A percentile compares a stretch with the other conserved stretches of the same genome.
These are phyloP conservation scores for Magallana ariakensis DNA, from an alignment of 1,140 invertebrate genomes.

Conservation along the genomic window DNA sequence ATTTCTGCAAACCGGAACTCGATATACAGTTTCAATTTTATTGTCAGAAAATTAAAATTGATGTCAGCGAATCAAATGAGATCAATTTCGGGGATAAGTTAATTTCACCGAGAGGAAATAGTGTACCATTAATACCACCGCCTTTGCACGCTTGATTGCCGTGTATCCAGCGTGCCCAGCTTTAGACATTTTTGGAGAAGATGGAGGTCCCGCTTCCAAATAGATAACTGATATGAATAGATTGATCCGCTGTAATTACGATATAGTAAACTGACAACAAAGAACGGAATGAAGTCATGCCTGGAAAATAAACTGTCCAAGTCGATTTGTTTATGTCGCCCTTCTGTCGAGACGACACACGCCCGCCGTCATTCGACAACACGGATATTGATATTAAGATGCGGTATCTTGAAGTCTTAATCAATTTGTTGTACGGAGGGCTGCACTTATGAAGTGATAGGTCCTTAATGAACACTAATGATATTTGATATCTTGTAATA, in stretches of 20 bases:
- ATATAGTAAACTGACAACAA: slow-evolving; percentile 41
- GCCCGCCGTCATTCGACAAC: background rate
- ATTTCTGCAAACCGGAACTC: background rate
- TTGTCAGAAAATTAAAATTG: slow-evolving; percentile 28
- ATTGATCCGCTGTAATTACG: slow-evolving; percentile 41
- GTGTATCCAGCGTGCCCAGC: background rate
- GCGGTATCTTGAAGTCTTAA: background rate
- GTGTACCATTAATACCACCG: slow-evolving; percentile 14
- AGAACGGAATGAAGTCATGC: slow-evolving; percentile 26
- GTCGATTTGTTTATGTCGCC: slow-evolving; percentile 34
- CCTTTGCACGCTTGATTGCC: slow-evolving; percentile 18
- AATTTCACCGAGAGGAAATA: slow-evolving; percentile 28
- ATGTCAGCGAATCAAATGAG: slow-evolving; percentile 33
- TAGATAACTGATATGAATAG: slow-evolving; percentile 46
- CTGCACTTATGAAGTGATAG: background rate
- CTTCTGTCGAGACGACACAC: slow-evolving; percentile 14
- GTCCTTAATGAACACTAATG: background rate
- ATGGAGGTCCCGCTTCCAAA: slow-evolving; percentile 14
- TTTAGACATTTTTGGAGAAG: slow-evolving; percentile 9
- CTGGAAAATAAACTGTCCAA: slow-evolving; percentile 28
- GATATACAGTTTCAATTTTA: slow-evolving; percentile 25
- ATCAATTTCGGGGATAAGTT: slow-evolving; percentile 34
- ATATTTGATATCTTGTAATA: slow-evolving; percentile 32
- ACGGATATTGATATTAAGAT: slow-evolving; percentile 35
- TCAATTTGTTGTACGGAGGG: background rate